Evolutionary conservation across 2,113 vertebrate genomes (phyloP).

Genomic region (Agelaius phoeniceus): DNA sequence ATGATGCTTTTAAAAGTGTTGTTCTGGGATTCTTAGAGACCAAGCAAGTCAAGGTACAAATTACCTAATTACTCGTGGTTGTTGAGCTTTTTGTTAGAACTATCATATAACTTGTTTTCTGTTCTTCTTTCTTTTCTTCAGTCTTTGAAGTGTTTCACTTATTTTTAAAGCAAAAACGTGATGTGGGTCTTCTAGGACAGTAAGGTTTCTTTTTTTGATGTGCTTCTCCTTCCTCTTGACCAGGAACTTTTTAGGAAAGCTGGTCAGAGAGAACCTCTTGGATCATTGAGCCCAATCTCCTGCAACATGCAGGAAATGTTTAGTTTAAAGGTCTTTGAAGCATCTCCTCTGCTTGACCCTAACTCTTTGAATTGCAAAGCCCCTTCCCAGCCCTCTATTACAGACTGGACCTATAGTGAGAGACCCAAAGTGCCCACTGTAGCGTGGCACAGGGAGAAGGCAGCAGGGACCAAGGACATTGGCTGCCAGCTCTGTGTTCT

Average conservation of each 20-base stretch:
- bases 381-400: neutral
- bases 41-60: constrained; percentile 45
- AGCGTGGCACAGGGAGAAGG: neutral
- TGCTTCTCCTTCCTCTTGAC: neutral
- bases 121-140: neutral
- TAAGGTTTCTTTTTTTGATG: neutral
- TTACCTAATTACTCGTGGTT: constrained; percentile 39
- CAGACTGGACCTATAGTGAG: neutral
- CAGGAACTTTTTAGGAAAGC: constrained; percentile 4
- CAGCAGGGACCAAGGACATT: rapidly evolving
- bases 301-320: neutral
- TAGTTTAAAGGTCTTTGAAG: neutral
- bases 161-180: neutral
- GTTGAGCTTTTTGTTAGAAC: constrained; percentile 3
- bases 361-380: neutral
- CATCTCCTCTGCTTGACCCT: neutral
- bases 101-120: neutral
- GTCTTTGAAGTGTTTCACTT: neutral
- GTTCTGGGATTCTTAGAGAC: neutral
- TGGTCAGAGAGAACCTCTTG: neutral
- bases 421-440: neutral
- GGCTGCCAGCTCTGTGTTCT: neutral
- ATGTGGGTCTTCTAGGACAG: neutral
- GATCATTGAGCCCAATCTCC: neutral
- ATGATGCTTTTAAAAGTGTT: constrained; percentile 24